Conservation (phyloP, 2,113 vertebrate species). For the Ageneiosus marmoratus region DNA sequence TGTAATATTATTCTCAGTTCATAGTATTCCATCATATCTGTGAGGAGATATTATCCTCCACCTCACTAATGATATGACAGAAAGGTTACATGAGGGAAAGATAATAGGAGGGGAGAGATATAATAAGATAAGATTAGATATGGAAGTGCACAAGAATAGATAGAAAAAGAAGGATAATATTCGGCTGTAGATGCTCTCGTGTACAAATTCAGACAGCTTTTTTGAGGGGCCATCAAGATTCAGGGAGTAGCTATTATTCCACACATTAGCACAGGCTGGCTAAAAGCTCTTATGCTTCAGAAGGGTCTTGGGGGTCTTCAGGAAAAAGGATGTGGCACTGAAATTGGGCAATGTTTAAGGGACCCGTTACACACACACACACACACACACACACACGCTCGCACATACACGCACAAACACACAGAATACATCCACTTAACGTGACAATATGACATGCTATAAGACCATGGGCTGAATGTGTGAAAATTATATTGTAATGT, state of each 20-base stretch:
- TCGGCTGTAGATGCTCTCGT: conserved; percentile 48
- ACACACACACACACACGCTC: no score
- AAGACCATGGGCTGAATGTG: conserved; percentile 37
- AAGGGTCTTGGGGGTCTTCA: conserved; percentile 76
- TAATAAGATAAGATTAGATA: conserved; percentile 56
- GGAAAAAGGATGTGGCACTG: conserved; percentile 57
- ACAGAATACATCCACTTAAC: conserved; percentile 47
- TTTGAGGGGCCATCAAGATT: conserved; percentile 68
- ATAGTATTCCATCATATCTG: conserved; percentile 46
- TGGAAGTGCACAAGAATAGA: conserved; percentile 54
- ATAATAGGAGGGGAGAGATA: conserved; percentile 48
- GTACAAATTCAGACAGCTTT: conserved; percentile 52
- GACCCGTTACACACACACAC: conserved; percentile 43
- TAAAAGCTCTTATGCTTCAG: conserved; percentile 79
- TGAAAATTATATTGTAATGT: conserved; percentile 35
- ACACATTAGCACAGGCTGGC: conserved; percentile 79
- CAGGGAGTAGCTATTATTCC: conserved; percentile 73
- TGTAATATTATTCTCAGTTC: conserved; percentile 48
- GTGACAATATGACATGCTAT: conserved; percentile 51
- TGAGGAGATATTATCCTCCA: conserved; percentile 49
- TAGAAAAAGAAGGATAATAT: conserved; percentile 46
- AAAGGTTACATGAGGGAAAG: conserved; percentile 48
- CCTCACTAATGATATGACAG: conserved; percentile 49
- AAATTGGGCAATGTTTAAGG: conserved; percentile 59
- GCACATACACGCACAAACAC: no score